Evolutionary conservation across 2,888 invertebrate genomes (phyloP).

Genomic region (Nasonia oneida): DNA sequence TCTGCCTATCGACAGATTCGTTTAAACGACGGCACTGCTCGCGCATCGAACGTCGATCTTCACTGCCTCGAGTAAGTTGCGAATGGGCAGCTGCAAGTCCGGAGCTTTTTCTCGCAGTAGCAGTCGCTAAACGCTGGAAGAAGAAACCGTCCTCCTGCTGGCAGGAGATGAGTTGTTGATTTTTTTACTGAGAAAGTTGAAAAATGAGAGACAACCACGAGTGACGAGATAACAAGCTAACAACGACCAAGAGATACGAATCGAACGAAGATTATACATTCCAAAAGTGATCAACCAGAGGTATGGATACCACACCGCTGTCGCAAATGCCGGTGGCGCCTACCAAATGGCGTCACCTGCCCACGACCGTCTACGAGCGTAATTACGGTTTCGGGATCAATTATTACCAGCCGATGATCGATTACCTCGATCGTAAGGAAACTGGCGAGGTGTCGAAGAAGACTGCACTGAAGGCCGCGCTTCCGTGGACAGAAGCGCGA

Average conservation of each 20-base stretch:
- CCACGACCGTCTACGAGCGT: conserved; percentile 87
- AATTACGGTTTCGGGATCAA: conserved; percentile 92
- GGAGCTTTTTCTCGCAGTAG: background rate
- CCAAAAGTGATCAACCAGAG: conserved; percentile 18
- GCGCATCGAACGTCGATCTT: conserved; percentile 1
- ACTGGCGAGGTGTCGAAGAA: conserved; percentile 75
- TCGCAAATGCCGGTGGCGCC: conserved; percentile 74
- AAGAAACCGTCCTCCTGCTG: no score
- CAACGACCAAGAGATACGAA: background rate
- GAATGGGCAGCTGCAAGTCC: conserved; percentile 40
- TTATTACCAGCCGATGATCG: conserved; percentile 93
- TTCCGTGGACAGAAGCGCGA: conserved; percentile 81
- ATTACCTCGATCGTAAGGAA: conserved; percentile 88
- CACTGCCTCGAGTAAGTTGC: conserved; percentile 6
- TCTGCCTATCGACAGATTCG: conserved; percentile 34
- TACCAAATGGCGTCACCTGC: conserved; percentile 76
- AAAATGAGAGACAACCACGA: background rate
- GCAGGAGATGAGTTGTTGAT: background rate
- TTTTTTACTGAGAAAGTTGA: background rate
- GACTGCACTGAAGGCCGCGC: conserved; percentile 82
- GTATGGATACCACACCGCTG: conserved; percentile 72
- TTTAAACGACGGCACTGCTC: conserved; percentile 22
- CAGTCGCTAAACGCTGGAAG: no score
- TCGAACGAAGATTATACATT: conserved; percentile 29
- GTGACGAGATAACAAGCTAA: background rate